Evolutionary conservation across 2,888 invertebrate species (phyloP).

Genomic region (Netelia virgata): DNA sequence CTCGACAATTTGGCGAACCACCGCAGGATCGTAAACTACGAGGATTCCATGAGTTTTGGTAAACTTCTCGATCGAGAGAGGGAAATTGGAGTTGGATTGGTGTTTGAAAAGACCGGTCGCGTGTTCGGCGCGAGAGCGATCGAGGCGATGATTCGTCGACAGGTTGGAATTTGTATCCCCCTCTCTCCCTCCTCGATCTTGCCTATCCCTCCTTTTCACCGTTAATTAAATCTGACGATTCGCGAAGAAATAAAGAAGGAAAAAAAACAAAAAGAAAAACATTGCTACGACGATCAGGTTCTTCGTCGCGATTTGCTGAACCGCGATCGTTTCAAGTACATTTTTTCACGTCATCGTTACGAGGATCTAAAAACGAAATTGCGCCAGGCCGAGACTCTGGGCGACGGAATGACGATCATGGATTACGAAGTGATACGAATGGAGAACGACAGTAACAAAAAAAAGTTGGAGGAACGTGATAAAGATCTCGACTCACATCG

Average conservation of each 20-base stretch:
- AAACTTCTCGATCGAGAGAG: constrained; percentile 67
- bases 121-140: constrained; percentile 71
- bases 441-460: constrained; percentile 69
- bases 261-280: background rate
- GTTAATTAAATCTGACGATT: constrained; percentile 10
- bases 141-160: constrained; percentile 72
- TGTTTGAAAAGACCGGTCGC: constrained; percentile 73
- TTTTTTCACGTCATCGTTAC: constrained; percentile 68
- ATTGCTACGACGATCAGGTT: constrained; percentile 58
- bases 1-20: constrained; percentile 60
- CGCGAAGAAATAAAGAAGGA: background rate
- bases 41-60: constrained; percentile 66
- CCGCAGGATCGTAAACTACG: constrained; percentile 36
- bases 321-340: constrained; percentile 71
- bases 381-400: constrained; percentile 72
- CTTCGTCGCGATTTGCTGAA: constrained; percentile 69
- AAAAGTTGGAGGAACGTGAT: constrained; percentile 76
- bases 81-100: constrained; percentile 70
- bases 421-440: constrained; percentile 74
- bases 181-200: background rate
- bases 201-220: background rate
- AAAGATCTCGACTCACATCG: constrained; percentile 74
- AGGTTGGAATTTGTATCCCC: constrained; percentile 68
- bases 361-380: constrained; percentile 68
- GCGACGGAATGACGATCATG: constrained; percentile 75